phyloP scores from a whole-genome alignment of 2,888 invertebrate species.

The Ferrisia virgata region DNA sequence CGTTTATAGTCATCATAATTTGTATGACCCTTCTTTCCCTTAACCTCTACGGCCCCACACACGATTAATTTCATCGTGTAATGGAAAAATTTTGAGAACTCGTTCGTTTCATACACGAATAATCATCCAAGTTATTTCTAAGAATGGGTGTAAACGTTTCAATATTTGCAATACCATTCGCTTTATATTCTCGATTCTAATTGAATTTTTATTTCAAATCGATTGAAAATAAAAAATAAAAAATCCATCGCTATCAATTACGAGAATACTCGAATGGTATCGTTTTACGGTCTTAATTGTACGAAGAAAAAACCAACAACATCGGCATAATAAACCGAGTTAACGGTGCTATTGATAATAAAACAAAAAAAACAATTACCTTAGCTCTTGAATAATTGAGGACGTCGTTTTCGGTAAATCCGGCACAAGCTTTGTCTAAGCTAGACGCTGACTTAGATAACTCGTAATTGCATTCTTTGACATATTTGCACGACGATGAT shows the following conservation, averaged over 20 bases:
- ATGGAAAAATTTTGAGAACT: background rate
- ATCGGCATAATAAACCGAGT: background rate
- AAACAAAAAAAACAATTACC: background rate
- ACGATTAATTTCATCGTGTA: background rate
- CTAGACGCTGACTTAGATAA: constrained; percentile 37
- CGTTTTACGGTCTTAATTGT: background rate
- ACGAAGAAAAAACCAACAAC: background rate
- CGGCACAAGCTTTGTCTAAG: constrained; percentile 14
- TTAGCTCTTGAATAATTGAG: constrained; percentile 36
- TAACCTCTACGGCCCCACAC: too few relatives aligned
- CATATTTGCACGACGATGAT: constrained; percentile 24
- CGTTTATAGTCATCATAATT: too few relatives aligned
- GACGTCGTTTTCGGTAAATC: constrained; percentile 27
- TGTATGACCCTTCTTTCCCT: too few relatives aligned
- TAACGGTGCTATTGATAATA: background rate
- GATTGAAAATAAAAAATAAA: background rate
- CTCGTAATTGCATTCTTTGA: constrained; percentile 14
- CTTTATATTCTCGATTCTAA: background rate
- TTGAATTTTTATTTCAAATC: background rate
- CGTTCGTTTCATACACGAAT: background rate
- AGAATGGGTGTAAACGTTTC: background rate
- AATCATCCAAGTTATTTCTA: background rate
- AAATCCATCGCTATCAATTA: background rate
- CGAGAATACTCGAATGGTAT: background rate
- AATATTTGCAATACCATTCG: background rate